These are phyloP conservation scores for Daphoenositta chrysoptera DNA, from an alignment of 2,113 vertebrate species.

Conservation along the genomic window DNA sequence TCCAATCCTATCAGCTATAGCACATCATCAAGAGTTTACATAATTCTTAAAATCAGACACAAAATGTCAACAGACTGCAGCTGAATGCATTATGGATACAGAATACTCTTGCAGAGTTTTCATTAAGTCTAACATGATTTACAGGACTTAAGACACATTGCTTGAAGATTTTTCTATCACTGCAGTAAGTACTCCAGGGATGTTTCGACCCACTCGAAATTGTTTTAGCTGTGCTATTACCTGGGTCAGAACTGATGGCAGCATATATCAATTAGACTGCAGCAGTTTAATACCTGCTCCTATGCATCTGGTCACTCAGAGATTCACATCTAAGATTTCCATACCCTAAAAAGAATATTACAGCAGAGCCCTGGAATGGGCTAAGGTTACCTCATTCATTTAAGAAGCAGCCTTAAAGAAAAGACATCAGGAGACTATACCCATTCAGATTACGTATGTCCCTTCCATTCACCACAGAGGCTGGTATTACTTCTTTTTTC, in stretches of 20 bases:
- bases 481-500: neutral
- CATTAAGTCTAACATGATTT: slow-evolving; percentile 73
- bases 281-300: slow-evolving; percentile 61
- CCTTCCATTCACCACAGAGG: neutral
- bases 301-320: slow-evolving; percentile 50
- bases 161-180: slow-evolving; percentile 70
- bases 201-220: slow-evolving; percentile 67
- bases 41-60: slow-evolving; percentile 64
- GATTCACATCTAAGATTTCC: slow-evolving; percentile 53
- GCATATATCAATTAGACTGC: slow-evolving; percentile 68
- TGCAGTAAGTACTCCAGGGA: slow-evolving; percentile 68
- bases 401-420: neutral
- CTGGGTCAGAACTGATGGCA: slow-evolving; percentile 69
- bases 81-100: slow-evolving; percentile 61
- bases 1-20: neutral
- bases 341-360: slow-evolving; percentile 13
- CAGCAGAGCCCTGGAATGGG: neutral
- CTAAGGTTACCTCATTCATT: slow-evolving; percentile 31
- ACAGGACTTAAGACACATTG: slow-evolving; percentile 61
- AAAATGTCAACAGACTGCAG: slow-evolving; percentile 32
- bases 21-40: slow-evolving; percentile 59
- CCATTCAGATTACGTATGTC: neutral
- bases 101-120: slow-evolving; percentile 60
- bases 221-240: slow-evolving; percentile 73
- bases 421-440: neutral